Percentiles rank a stretch among this genome's conserved stretches.
Evolutionary conservation across 2,113 vertebrate species (phyloP).

Genomic region (Gasterosteus nipponicus): DNA sequence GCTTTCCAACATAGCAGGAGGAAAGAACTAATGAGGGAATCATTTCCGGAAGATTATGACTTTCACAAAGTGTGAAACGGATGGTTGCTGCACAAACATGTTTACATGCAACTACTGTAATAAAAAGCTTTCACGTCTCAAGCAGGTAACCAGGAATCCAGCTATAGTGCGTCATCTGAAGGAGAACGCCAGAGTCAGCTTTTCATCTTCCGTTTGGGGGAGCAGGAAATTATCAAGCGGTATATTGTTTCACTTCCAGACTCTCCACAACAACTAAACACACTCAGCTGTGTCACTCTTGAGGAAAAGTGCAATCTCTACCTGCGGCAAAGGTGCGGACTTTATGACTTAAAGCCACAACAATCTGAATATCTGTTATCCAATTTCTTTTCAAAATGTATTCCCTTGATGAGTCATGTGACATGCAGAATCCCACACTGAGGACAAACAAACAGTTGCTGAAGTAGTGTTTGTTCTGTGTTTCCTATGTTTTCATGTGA

Average conservation of each 20-base stretch:
- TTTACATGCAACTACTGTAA: background rate
- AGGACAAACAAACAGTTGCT: background rate
- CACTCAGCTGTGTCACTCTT: conserved; percentile 11
- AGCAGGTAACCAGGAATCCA: conserved; percentile 57
- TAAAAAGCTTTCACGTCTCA: background rate
- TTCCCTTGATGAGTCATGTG: background rate
- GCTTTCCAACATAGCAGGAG: background rate
- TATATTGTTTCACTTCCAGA: conserved; percentile 22
- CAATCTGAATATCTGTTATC: background rate
- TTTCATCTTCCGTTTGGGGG: conserved; percentile 59
- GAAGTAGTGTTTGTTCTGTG: background rate
- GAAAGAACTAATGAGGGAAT: background rate
- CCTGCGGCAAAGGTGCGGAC: conserved; percentile 70
- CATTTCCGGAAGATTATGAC: background rate
- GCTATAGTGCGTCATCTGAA: background rate
- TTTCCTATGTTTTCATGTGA: conserved; percentile 42
- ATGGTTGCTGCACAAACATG: background rate
- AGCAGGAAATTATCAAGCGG: conserved; percentile 45
- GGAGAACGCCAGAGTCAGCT: conserved; percentile 54
- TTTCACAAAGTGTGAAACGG: background rate
- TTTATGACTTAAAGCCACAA: background rate
- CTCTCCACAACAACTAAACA: conserved; percentile 19
- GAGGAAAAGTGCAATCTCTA: conserved; percentile 67
- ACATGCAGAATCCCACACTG: background rate
- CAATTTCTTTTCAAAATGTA: background rate